Base-by-base conservation (phyloP, 2,797 vertebrate genomes). In the Natrix natrix region DNA sequence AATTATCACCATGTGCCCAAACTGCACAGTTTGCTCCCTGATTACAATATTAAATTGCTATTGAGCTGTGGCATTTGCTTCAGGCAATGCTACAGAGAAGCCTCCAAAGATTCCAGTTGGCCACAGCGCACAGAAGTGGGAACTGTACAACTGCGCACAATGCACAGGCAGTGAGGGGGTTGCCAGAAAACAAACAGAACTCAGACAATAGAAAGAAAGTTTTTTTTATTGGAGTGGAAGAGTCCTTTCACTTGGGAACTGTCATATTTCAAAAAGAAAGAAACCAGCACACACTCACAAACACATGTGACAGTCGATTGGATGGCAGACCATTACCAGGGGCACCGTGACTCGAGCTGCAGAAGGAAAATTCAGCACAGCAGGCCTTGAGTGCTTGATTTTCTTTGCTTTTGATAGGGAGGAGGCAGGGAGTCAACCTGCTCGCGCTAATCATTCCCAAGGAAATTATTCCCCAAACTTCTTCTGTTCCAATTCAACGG, bases 11-110 rank as follows among this genome's bases (percentile, higher is more conserved):
- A 97, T 97, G 97, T 97, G 97, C 97, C 97, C 95, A 97, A 98
- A 97, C 97, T 93, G 97, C 97, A 97, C 97, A 97, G 97, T 98
- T 97, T 97, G 97, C 96, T 98, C 96, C 97, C 97, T 97, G 97
- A 98, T 98, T 98, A 98, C 97, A 97, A 97, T 97, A 98, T 96
- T 97, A 98, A 98, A 98, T 98, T 97, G 97, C 97, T 97, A 97
- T 97, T 97, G 98, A 98, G 97, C 97, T 97, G 97, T 96, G 96
- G 95, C 97, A 96, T 97, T 98, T 94, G 97, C 98, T 98, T 97
- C 97, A 98, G 98, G 98, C 98, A 92, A 97, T 96, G 96, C 96
- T 96, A 95, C 96, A 96, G 97, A 98, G 96, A 97, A 98, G 93
- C 97, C 98, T 97, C 98, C 95, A 94, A 97, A 98, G 98, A 96